Evolutionary conservation across 2,797 vertebrate species (phyloP).

Genomic region (Falco berigora): DNA sequence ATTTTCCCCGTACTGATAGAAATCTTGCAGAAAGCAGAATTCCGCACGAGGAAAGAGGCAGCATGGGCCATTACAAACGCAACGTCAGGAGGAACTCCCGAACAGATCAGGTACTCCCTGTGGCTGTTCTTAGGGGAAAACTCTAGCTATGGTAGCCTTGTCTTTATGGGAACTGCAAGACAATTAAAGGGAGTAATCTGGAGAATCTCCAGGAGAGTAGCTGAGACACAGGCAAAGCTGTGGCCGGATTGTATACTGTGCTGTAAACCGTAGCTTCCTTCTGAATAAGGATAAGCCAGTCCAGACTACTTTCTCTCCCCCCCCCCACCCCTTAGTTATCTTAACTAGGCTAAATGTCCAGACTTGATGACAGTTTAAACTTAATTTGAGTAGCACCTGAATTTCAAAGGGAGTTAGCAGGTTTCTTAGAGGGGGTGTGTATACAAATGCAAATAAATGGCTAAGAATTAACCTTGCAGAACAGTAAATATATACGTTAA

Average conservation of each 20-base stretch:
- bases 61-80: constrained; percentile 99
- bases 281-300: not conserved
- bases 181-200: not conserved
- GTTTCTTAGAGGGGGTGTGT: not conserved
- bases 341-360: not conserved
- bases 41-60: constrained; percentile 96
- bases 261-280: not conserved
- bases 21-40: constrained; percentile 96
- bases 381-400: not conserved
- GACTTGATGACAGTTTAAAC: not conserved
- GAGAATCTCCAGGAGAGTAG: not conserved
- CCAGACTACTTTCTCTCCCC: not conserved
- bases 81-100: constrained; percentile 92
- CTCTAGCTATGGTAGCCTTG: not conserved
- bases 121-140: not conserved
- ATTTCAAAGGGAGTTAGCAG: not conserved
- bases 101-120: constrained; percentile 86
- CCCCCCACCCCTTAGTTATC: rapidly evolving
- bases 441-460: not conserved
- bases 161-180: not conserved
- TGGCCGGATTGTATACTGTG: rapidly evolving
- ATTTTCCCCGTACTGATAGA: constrained; percentile 98
- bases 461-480: not conserved
- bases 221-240: not conserved
- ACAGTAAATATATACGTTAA: not conserved